Base-by-base conservation (phyloP, 2,888 invertebrate genomes). In the Lordiphosa andalusiaca region DNA sequence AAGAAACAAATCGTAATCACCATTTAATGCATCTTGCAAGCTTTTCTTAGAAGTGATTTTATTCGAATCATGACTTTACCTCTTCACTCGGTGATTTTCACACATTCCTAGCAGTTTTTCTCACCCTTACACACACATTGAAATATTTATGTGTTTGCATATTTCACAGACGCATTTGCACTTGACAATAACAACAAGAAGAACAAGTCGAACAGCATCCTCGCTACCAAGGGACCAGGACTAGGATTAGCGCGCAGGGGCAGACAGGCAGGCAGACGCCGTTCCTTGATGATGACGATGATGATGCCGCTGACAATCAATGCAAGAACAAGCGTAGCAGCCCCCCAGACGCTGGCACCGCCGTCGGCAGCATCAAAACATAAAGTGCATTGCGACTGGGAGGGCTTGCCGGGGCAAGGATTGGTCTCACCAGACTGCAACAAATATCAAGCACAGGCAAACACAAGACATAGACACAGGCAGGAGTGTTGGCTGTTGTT, bases 141-240 rank as follows among this genome's bases (percentile, higher is more conserved):
- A 77, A 80, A 81, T 84, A 80, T 84, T 80, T 84, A 84, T 80
- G 82, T 84, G 70, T 58, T 52, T 81, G 82, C 78, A 80, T 80
- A 84, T 80, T 77, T 81, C 69, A 81, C 60, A 62, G 66, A 66
- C 67, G 69, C 78, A 82, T 70, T 82, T 80, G 78, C 75, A 84
- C 68, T 84, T 80, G 78, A 80, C 78, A 80, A 81, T 66, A 77
- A 70, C 72, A 84, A 72, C 69, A 69, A 65, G 54, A 62, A 62
- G 63, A 53, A 60, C 49, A 57, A 63, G 63, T 64, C 52, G 50
- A 57, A 53, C 54, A 69, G 58, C 53, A 68, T 49, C 62, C 50
- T 30, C 49, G 7, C 39, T 49, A 66, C 42, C 54, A 58, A 35
- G 37, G 51, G 38, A 42, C 44, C 66, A 60, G 54, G 72, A 64